Percentiles rank a stretch among this genome's conserved stretches.
Conservation (phyloP, 2,113 vertebrate species). For the Tenebrosternarchus preto region DNA sequence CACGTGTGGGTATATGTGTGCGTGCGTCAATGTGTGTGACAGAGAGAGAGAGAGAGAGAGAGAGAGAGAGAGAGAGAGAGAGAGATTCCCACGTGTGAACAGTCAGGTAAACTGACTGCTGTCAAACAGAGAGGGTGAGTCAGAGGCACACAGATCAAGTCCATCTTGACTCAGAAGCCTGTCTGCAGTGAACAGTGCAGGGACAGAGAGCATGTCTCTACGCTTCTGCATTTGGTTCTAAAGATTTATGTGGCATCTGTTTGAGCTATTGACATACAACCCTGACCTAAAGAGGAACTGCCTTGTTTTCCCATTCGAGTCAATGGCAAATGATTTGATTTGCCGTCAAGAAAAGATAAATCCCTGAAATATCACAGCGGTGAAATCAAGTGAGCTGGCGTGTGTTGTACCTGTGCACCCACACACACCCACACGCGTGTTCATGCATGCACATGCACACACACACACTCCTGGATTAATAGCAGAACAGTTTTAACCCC, state of each 20-base stretch:
- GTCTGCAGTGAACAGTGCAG: slow-evolving; percentile 34
- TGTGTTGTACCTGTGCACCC: background rate
- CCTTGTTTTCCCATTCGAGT: slow-evolving; percentile 42
- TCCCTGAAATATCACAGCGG: slow-evolving; percentile 17
- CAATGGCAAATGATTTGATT: slow-evolving; percentile 29
- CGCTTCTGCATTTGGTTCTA: slow-evolving; percentile 21
- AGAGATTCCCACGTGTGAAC: slow-evolving; percentile 26
- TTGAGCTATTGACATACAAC: slow-evolving; percentile 49
- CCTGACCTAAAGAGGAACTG: slow-evolving; percentile 43
- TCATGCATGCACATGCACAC: background rate
- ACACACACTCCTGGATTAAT: slow-evolving; percentile 10
- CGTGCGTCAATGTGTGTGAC: too few species aligned
- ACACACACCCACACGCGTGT: background rate
- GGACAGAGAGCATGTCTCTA: slow-evolving; percentile 37
- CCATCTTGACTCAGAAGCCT: slow-evolving; percentile 3
- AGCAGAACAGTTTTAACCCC: slow-evolving; percentile 26
- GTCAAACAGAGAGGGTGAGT: slow-evolving; percentile 8
- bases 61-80: background rate
- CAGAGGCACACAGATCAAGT: slow-evolving; percentile 22
- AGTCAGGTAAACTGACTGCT: slow-evolving; percentile 30
- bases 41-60: background rate
- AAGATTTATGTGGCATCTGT: slow-evolving; percentile 52
- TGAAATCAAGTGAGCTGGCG: slow-evolving; percentile 2
- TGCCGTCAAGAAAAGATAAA: slow-evolving; percentile 28
- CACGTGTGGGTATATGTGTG: too few species aligned